Conservation (phyloP, 2,888 invertebrate genomes). For the Drosophila peninsularis region DNA sequence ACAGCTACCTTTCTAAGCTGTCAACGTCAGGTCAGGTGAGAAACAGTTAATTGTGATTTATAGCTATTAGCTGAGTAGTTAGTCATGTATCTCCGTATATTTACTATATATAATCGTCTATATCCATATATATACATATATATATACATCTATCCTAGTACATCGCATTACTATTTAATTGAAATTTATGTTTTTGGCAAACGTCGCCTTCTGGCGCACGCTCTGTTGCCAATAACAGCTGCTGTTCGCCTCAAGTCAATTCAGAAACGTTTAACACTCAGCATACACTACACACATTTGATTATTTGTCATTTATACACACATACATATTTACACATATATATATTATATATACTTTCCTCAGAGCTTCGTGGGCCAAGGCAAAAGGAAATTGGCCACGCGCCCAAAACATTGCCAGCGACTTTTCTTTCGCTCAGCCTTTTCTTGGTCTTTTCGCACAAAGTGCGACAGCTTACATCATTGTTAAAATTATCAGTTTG, state of each 20-base stretch:
- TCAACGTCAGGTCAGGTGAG: neutral
- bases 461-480: conserved; percentile 82
- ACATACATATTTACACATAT: neutral
- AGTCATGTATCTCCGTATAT: neutral
- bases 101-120: neutral
- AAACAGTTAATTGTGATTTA: conserved; percentile 6
- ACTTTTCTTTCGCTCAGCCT: conserved; percentile 6
- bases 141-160: neutral
- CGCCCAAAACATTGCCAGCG: conserved; percentile 64
- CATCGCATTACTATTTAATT: conserved; percentile 40
- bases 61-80: conserved; percentile 7
- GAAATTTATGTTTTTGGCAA: conserved; percentile 78
- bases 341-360: neutral
- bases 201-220: conserved; percentile 77
- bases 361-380: neutral
- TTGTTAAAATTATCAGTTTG: conserved; percentile 82
- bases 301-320: conserved; percentile 57
- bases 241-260: conserved; percentile 74
- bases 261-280: conserved; percentile 81
- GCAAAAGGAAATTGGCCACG: conserved; percentile 68
- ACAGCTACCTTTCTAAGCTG: neutral
- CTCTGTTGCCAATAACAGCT: conserved; percentile 52
- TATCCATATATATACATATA: too few species aligned
- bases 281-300: conserved; percentile 62
- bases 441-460: conserved; percentile 11